Percentiles rank a stretch among this genome's conserved stretches.
phyloP scores from a whole-genome alignment of 2,888 invertebrate species.

The Incurvaria masculella region DNA sequence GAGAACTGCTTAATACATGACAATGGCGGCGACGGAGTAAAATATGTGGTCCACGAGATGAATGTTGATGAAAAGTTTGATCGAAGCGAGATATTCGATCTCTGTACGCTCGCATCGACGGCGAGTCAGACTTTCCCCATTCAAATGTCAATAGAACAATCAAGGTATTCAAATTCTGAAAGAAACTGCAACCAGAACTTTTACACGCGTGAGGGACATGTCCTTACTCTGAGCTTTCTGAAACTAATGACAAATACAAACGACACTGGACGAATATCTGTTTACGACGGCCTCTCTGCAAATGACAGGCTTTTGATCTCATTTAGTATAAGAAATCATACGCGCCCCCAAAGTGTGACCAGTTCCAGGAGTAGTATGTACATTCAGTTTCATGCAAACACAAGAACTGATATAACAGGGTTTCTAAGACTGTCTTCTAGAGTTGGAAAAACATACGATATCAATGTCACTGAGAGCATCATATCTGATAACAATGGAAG shows the following conservation, averaged over 20 bases:
- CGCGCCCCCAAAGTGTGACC: conserved; percentile 85
- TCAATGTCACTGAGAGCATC: conserved; percentile 81
- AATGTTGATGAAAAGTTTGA: conserved; percentile 72
- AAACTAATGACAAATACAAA: conserved; percentile 75
- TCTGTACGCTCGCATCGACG: conserved; percentile 81
- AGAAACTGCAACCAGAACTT: conserved; percentile 79
- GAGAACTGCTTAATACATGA: conserved; percentile 75
- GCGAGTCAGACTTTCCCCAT: conserved; percentile 86
- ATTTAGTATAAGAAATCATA: conserved; percentile 77
- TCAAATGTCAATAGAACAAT: conserved; percentile 78
- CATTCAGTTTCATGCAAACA: conserved; percentile 73
- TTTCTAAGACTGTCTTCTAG: conserved; percentile 79
- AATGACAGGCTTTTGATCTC: conserved; percentile 68
- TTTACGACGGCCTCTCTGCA: conserved; percentile 74
- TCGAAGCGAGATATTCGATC: conserved; percentile 73
- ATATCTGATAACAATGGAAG: conserved; percentile 90
- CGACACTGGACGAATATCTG: conserved; percentile 68
- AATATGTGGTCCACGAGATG: conserved; percentile 80
- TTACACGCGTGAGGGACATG: conserved; percentile 72
- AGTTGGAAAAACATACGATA: conserved; percentile 74
- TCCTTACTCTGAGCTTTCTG: conserved; percentile 82
- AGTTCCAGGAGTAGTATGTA: conserved; percentile 77
- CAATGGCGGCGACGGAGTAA: conserved; percentile 89
- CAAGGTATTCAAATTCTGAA: conserved; percentile 63
- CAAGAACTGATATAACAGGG: conserved; percentile 68